Percentiles rank a stretch among this genome's conserved stretches.
Evolutionary conservation across 1,140 invertebrate species (phyloP).

Genomic region (Augochlora pura): DNA sequence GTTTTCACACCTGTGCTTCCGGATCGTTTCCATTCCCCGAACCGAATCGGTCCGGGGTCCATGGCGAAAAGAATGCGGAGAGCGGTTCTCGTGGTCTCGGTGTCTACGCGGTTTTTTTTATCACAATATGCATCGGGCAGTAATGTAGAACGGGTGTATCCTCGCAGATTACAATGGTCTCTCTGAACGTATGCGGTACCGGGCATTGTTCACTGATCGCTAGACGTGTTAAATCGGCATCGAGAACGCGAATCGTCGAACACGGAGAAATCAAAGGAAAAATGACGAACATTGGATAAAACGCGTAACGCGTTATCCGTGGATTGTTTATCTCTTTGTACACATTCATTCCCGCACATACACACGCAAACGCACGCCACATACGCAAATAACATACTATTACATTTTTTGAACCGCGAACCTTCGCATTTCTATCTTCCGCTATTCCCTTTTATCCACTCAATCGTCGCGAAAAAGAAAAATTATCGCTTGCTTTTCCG

Average conservation of each 20-base stretch:
- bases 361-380: background rate
- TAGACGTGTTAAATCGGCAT: background rate
- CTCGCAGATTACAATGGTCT: background rate
- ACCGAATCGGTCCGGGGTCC: background rate
- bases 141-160: background rate
- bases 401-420: background rate
- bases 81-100: background rate
- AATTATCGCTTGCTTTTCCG: no score
- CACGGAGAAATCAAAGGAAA: background rate
- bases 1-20: background rate
- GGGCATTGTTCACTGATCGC: no score
- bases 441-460: background rate
- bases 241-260: background rate
- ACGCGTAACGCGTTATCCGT: background rate
- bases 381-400: background rate
- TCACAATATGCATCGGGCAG: background rate
- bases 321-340: background rate
- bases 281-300: background rate
- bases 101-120: constrained; percentile 3
- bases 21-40: background rate
- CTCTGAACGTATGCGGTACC: background rate
- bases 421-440: background rate
- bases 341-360: background rate
- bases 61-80: no score
- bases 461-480: background rate